Base-by-base conservation (phyloP, 2,113 vertebrate species). In the Elephas maximus region DNA sequence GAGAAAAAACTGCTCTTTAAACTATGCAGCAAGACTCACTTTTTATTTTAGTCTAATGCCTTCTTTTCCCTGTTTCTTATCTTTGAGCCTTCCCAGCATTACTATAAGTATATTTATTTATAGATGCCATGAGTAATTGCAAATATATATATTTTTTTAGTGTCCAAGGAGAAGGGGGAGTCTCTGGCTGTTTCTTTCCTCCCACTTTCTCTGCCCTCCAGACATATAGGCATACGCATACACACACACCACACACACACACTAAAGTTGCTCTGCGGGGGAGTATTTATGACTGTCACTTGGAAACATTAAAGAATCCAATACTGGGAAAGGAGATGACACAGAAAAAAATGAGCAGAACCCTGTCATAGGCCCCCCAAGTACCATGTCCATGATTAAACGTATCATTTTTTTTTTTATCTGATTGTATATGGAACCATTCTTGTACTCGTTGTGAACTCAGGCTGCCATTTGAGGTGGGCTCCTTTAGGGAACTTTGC, bases 361-460 rank as follows among this genome's bases (percentile, higher is more conserved):
- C 30, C 30, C 51, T 51, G 11, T 60, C 91, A n/a, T 48, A 45
- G 48, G 57, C 44, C 82, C 77, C 77, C 65, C 21, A 3, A 2
- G 37, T 77, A 45, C 77, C 33, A 28, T 2, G 4, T 0, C 74
- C 73, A 30, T 44, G 92, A 57, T 90, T 65, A 62, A 95, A 87
- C 57, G 0, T 0, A 3, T 60, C 41, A 37, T 37, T 37, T 37
- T 37, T 37, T 37, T 37, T 37, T 37, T 37, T 0, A 3, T 60
- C n/a, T 41, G 24, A 85, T 81, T 5, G 65, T 83, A 83, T 62
- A 24, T 0, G 0, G 41, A 90, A 45, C n/a, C 30, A 33, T 24
- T 33, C 21, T 4, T 37, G 1, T 8, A 30, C 33, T 15, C 12
- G 5, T 11, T 8, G 0, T 0, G 30, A 20, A 80, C 57, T 33